phyloP scores from a whole-genome alignment of 2,797 vertebrate species.

The Siniperca undulata region DNA sequence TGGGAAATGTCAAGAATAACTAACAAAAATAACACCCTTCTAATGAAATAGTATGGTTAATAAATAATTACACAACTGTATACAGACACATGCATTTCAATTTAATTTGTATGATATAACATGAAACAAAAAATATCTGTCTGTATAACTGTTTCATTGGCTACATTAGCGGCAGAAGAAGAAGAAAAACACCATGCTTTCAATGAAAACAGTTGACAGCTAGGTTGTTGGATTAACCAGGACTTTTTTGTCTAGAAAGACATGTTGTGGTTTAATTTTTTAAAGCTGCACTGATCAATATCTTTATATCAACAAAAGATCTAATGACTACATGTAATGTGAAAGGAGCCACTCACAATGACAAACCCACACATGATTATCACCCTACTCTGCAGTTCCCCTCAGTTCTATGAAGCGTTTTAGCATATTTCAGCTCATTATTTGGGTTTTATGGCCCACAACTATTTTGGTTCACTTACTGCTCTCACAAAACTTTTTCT shows the following conservation, averaged over 20 bases:
- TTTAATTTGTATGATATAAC: too few species aligned
- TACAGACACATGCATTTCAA: too few species aligned
- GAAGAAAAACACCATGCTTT: not conserved
- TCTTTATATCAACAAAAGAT: not conserved
- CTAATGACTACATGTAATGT: not conserved
- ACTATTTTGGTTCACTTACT: not conserved
- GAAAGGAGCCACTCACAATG: not conserved
- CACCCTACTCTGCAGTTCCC: not conserved
- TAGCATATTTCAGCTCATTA: not conserved
- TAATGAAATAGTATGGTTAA: too few species aligned
- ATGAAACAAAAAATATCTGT: too few species aligned
- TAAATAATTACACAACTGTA: too few species aligned
- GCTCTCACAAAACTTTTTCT: slow-evolving; percentile 19
- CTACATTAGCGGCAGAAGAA: too few species aligned
- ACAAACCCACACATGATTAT: not conserved
- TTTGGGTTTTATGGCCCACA: not conserved
- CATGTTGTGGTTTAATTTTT: not conserved
- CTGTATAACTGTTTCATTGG: too few species aligned
- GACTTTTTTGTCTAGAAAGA: not conserved
- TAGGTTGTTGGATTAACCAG: not conserved
- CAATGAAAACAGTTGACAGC: not conserved
- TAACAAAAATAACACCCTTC: too few species aligned
- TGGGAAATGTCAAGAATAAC: too few species aligned
- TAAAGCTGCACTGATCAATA: not conserved
- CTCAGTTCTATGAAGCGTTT: not conserved